Evolutionary conservation across 2,797 vertebrate genomes (phyloP), one percentile per base, ranked within the genome.

Genomic region (Molothrus aeneus): DNA sequence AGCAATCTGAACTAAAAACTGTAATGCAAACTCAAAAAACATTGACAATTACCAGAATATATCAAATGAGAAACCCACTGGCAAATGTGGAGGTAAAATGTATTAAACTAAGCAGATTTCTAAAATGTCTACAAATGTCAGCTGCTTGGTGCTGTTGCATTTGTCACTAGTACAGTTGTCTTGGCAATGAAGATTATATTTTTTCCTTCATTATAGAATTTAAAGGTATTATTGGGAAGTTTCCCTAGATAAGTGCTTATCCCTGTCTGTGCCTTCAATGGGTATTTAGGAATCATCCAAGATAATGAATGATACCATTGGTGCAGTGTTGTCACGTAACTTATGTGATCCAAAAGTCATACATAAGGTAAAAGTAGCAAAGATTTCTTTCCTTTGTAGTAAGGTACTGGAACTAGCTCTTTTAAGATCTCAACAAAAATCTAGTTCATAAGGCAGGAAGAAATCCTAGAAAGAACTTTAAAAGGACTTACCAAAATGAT

Each of bases 181-280:
- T 72, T 92, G 69, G 45, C 50, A 97, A 68, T 57, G 50, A 83
- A 86, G 64, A 56, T 92, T 88, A 45, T 65, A 80, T 94, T 92
- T 96, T 92, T 97, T 97, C 84, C 16, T 90, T 96, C 85, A 60
- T 80, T 93, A 60, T 31, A 77, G 80, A 97, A 90, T 91, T 79
- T 86, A 88, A 91, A 96, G 86, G 83, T 91, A 47, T 93, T 94
- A 87, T 24, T 74, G 75, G 70, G n/a, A 88, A 57, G n/a, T 90
- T 86, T 91, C 31, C 42, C 61, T 83, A 54, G 53, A 92, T 94
- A 96, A 97, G 95, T 80, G 79, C 38, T 91, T 82, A 71, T 48
- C 43, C 79, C 59, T 81, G 34, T 84, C 86, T 90, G 43, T 88
- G 78, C 87, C 47, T 93, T 94, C 92, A 97, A 26, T 80, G 72